A percentile compares a stretch with the other conserved stretches of the same genome.
phyloP scores from a whole-genome alignment of 2,888 invertebrate genomes.

The Ischnus inquisitorius region DNA sequence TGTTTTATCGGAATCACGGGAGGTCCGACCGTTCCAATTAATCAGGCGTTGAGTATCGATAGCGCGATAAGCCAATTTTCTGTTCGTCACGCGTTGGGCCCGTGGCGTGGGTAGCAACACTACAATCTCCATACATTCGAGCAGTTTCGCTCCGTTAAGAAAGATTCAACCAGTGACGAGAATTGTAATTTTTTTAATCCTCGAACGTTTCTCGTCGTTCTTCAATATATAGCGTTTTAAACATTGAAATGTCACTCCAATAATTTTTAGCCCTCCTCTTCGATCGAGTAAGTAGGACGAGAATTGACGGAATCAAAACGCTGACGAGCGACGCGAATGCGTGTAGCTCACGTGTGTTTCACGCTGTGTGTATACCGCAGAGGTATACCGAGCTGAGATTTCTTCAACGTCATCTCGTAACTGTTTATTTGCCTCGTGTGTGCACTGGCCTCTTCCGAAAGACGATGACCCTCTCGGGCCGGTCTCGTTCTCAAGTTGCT shows the following conservation, averaged over 20 bases:
- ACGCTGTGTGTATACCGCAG: background rate
- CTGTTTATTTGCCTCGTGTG: constrained; percentile 31
- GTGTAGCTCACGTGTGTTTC: constrained; percentile 11
- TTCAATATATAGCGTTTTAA: background rate
- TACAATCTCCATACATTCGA: background rate
- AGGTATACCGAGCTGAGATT: constrained; percentile 15
- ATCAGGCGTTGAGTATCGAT: constrained; percentile 21
- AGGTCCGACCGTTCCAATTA: constrained; percentile 39
- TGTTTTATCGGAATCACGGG: background rate
- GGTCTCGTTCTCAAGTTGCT: constrained; percentile 11
- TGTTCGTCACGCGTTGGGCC: background rate
- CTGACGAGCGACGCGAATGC: constrained; percentile 20
- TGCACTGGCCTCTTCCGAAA: constrained; percentile 5
- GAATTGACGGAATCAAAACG: constrained; percentile 15
- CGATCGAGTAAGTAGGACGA: constrained; percentile 5
- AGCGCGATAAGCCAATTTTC: constrained; percentile 26
- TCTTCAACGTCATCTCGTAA: constrained; percentile 47
- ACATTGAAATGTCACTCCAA: background rate
- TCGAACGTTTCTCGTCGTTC: background rate
- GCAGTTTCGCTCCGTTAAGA: background rate
- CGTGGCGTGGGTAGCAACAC: background rate
- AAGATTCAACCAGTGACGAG: background rate
- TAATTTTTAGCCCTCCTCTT: background rate
- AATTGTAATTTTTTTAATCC: background rate
- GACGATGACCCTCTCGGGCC: constrained; percentile 28